Conservation (phyloP, 2,113 vertebrate species). For the Apaloderma vittatum region DNA sequence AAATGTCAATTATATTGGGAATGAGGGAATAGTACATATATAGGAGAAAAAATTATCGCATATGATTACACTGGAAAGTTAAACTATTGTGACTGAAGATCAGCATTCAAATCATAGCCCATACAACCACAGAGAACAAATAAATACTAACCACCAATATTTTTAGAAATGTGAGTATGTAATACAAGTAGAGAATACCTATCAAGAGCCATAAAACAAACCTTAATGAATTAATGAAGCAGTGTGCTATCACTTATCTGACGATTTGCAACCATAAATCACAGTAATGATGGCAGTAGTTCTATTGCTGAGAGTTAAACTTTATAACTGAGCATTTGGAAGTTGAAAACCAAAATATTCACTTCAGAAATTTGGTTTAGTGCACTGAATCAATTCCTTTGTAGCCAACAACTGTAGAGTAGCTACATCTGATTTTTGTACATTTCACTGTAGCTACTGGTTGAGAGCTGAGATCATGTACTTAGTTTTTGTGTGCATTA, state of each 20-base stretch:
- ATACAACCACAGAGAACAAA: not conserved
- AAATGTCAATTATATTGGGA: slow-evolving; percentile 22
- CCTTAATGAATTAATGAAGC: not conserved
- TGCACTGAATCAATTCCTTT: not conserved
- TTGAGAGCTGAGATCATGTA: slow-evolving; percentile 38
- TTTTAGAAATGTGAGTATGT: not conserved
- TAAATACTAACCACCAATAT: not conserved
- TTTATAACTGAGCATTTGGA: not conserved
- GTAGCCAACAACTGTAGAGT: not conserved
- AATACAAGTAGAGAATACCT: not conserved
- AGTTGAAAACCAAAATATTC: not conserved
- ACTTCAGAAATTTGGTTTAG: not conserved
- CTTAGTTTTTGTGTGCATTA: slow-evolving; percentile 60
- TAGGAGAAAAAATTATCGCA: not conserved
- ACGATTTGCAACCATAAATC: not conserved
- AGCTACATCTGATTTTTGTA: slow-evolving; percentile 2
- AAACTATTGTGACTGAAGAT: not conserved
- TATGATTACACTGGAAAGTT: not conserved
- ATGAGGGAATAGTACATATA: not conserved
- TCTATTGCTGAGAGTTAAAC: not conserved
- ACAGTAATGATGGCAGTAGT: not conserved
- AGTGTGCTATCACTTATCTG: not conserved
- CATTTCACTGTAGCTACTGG: slow-evolving; percentile 8
- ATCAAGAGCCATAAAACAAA: not conserved
- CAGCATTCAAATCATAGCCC: not conserved